A percentile compares a stretch with the other conserved stretches of the same genome.
Conservation (phyloP, 2,888 invertebrate species). For the Lasioglossum villosulum region DNA sequence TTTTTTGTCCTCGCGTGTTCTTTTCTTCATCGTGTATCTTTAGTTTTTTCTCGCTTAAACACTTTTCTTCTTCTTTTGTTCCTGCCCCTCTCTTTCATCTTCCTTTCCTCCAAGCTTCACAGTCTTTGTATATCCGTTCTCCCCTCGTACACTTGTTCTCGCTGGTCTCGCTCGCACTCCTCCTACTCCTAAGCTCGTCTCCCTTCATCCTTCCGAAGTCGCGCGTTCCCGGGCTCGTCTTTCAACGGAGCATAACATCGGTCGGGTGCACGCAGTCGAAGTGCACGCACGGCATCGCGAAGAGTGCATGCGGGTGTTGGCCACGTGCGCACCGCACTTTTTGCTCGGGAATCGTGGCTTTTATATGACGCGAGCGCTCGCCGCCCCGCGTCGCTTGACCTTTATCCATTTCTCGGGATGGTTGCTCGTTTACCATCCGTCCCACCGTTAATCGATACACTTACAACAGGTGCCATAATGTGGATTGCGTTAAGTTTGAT, state of each 20-base stretch:
- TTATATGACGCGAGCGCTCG: constrained; percentile 50
- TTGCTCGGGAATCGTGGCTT: constrained; percentile 68
- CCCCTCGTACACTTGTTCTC: background rate
- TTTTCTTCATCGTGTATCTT: constrained; percentile 1
- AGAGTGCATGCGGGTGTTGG: constrained; percentile 79
- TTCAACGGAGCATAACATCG: constrained; percentile 34
- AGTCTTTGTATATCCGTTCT: constrained; percentile 39
- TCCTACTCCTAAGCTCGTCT: constrained; percentile 12
- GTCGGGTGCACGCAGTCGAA: constrained; percentile 36
- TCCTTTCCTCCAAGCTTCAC: constrained; percentile 1
- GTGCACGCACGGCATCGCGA: constrained; percentile 61
- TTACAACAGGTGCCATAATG: background rate
- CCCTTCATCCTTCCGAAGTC: background rate
- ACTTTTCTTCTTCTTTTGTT: background rate
- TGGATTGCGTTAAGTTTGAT: background rate
- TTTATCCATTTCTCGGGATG: constrained; percentile 50
- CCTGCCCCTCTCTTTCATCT: background rate
- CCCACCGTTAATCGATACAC: background rate
- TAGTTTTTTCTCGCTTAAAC: background rate
- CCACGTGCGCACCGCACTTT: constrained; percentile 81
- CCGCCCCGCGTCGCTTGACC: constrained; percentile 18
- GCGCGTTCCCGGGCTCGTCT: constrained; percentile 30
- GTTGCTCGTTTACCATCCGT: constrained; percentile 7
- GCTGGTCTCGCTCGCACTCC: background rate
- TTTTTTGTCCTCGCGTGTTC: constrained; percentile 18